A percentile compares a stretch with the other conserved stretches of the same genome.
Conservation (phyloP, 2,797 vertebrate species). For the Sebastiscus tertius region DNA sequence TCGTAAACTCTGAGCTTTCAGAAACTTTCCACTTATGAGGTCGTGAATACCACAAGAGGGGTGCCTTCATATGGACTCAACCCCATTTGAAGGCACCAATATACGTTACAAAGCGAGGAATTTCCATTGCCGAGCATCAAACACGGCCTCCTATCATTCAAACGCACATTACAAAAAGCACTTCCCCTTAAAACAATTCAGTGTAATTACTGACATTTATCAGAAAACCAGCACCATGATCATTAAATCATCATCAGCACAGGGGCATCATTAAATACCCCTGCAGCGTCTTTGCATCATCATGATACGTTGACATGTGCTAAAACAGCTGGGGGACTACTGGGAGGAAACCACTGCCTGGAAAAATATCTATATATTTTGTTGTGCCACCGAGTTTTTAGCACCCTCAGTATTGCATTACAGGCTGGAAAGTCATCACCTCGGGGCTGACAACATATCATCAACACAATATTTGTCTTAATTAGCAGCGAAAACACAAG, state of each 20-base stretch:
- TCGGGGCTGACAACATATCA: slow-evolving; percentile 28
- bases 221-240: slow-evolving; percentile 38
- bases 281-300: slow-evolving; percentile 30
- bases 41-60: too few species aligned
- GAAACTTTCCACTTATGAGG: too few species aligned
- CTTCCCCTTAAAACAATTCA: slow-evolving; percentile 7
- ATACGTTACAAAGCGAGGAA: not conserved
- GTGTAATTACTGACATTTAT: slow-evolving; percentile 32
- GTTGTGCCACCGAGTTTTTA: slow-evolving; percentile 17
- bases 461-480: slow-evolving; percentile 51
- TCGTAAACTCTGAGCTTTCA: too few species aligned
- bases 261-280: slow-evolving; percentile 29
- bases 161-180: slow-evolving; percentile 1
- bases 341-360: slow-evolving; percentile 33
- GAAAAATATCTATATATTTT: slow-evolving; percentile 36
- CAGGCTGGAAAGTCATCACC: slow-evolving; percentile 30
- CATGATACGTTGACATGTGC: slow-evolving; percentile 49
- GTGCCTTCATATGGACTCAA: too few species aligned
- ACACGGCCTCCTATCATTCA: not conserved
- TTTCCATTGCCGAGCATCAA: slow-evolving; percentile 2
- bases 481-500: slow-evolving; percentile 44
- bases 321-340: slow-evolving; percentile 49
- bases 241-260: slow-evolving; percentile 42
- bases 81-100: too few species aligned
- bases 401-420: slow-evolving; percentile 21